Percentiles rank a stretch among this genome's conserved stretches.
Evolutionary conservation across 2,797 vertebrate genomes (phyloP).

Genomic region (Clarias platycephalus): DNA sequence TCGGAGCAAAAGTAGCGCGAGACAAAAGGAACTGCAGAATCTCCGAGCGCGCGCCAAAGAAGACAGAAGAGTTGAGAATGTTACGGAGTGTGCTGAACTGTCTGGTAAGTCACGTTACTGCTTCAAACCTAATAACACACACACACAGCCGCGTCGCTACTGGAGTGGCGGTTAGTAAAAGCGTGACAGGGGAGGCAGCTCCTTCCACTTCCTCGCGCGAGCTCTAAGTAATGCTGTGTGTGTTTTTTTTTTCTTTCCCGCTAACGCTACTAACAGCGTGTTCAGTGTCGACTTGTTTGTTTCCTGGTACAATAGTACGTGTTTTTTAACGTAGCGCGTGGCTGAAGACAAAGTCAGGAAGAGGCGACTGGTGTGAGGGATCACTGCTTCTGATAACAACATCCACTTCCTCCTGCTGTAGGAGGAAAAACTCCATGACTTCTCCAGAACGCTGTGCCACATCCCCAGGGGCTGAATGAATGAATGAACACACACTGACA

Average conservation of each 20-base stretch:
- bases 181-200: too few relatives aligned
- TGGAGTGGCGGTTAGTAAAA: too few relatives aligned
- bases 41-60: constrained; percentile 54
- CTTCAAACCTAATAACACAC: neutral
- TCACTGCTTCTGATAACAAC: neutral
- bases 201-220: too few relatives aligned
- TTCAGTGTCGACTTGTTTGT: too few relatives aligned
- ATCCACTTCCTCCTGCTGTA: neutral
- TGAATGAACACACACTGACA: neutral
- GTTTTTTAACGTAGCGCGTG: neutral
- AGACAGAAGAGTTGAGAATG: constrained; percentile 66
- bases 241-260: too few relatives aligned
- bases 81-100: constrained; percentile 74
- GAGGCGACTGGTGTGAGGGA: neutral
- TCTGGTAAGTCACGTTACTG: constrained; percentile 68
- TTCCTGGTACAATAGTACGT: too few relatives aligned
- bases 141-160: neutral
- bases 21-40: constrained; percentile 60
- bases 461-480: neutral
- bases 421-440: neutral
- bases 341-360: neutral
- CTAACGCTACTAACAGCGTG: too few relatives aligned
- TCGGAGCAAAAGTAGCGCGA: constrained; percentile 58
- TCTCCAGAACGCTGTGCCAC: neutral
- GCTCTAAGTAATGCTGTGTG: too few relatives aligned